Conservation (phyloP, 2,797 vertebrate genomes). For the Erethizon dorsatum region DNA sequence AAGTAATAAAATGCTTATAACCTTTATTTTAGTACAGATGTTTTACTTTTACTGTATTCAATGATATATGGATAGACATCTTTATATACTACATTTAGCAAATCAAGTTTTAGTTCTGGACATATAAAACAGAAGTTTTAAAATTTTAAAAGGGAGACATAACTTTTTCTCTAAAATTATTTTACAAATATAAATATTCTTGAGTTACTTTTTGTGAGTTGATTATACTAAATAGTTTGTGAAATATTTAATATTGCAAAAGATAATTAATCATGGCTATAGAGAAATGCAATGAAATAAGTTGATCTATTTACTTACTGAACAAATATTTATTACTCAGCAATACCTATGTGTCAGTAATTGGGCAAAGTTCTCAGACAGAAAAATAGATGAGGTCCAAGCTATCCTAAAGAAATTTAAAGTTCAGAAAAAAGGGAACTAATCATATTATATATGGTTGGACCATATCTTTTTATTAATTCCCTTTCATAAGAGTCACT, state of each 20-base stretch:
- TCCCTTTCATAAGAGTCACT: not conserved
- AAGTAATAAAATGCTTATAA: not conserved
- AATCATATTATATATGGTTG: not conserved
- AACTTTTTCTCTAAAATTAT: not conserved
- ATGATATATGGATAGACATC: not conserved
- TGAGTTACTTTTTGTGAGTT: not conserved
- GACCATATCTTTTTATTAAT: not conserved
- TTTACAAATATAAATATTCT: not conserved
- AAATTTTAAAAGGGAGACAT: not conserved
- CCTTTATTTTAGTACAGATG: not conserved
- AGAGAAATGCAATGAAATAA: not conserved
- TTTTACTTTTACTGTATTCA: not conserved
- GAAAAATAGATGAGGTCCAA: constrained; percentile 6
- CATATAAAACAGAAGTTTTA: not conserved
- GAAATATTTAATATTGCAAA: constrained; percentile 15
- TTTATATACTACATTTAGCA: not conserved
- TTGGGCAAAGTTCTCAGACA: not conserved
- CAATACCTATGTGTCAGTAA: not conserved
- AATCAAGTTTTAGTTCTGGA: constrained; percentile 18
- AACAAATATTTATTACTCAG: not conserved
- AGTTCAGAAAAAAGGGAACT: not conserved
- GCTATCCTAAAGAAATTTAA: not conserved
- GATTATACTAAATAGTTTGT: not conserved
- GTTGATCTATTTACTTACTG: not conserved
- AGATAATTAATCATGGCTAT: not conserved